These are phyloP conservation scores for Microplitis mediator DNA, from an alignment of 1,140 invertebrate species.

Conservation along the genomic window DNA sequence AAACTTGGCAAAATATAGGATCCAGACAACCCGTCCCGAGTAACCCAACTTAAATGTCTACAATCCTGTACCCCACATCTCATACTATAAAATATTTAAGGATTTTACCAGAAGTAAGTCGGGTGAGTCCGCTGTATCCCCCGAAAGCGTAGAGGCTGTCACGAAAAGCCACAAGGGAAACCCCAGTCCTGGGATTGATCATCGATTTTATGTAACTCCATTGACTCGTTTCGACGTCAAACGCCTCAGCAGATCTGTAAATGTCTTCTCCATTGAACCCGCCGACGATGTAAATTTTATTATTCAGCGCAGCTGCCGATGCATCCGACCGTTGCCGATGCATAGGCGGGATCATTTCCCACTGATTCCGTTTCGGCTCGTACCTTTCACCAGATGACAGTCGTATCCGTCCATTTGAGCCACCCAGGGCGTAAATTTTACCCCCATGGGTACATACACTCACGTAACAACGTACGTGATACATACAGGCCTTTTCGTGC, in stretches of 20 bases:
- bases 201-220: slow-evolving; percentile 81
- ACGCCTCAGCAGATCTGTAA: slow-evolving; percentile 69
- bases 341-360: slow-evolving; percentile 85
- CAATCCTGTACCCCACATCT: neutral
- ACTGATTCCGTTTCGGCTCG: slow-evolving; percentile 75
- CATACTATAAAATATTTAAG: neutral
- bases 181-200: slow-evolving; percentile 77
- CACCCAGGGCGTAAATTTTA: slow-evolving; percentile 84
- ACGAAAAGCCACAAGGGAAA: slow-evolving; percentile 75
- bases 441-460: slow-evolving; percentile 74
- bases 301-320: slow-evolving; percentile 57
- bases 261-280: slow-evolving; percentile 78
- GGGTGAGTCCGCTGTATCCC: slow-evolving; percentile 77
- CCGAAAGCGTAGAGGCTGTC: slow-evolving; percentile 73
- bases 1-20: neutral
- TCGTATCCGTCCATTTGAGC: slow-evolving; percentile 83
- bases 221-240: slow-evolving; percentile 67
- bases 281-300: slow-evolving; percentile 73
- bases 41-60: neutral
- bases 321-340: slow-evolving; percentile 80
- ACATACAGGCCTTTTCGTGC: slow-evolving; percentile 76
- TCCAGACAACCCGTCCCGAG: neutral
- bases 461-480: slow-evolving; percentile 76
- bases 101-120: slow-evolving; percentile 51
- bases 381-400: slow-evolving; percentile 77